Evolutionary conservation across 2,888 invertebrate species (phyloP).

Genomic region (Cheilosia scutellata): DNA sequence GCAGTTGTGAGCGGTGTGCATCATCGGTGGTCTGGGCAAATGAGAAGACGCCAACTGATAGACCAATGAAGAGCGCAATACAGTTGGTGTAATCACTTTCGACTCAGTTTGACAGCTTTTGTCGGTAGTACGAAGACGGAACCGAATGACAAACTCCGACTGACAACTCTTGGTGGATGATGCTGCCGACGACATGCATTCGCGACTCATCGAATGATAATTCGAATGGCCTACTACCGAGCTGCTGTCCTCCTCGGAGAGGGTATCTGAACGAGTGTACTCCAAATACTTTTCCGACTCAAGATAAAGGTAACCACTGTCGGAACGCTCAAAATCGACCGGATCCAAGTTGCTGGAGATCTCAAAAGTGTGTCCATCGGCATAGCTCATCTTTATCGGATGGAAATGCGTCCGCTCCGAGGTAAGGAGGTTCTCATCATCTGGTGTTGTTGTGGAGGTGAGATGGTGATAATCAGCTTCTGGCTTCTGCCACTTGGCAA

Average conservation of each 20-base stretch:
- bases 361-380: slow-evolving; percentile 90
- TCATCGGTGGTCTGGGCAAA: slow-evolving; percentile 12
- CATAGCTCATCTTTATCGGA: slow-evolving; percentile 89
- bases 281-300: slow-evolving; percentile 84
- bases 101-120: slow-evolving; percentile 66
- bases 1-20: slow-evolving; percentile 15
- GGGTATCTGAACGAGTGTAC: slow-evolving; percentile 78
- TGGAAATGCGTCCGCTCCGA: slow-evolving; percentile 93
- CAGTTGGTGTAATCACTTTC: slow-evolving; percentile 46
- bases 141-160: slow-evolving; percentile 65
- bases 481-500: slow-evolving; percentile 52
- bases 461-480: slow-evolving; percentile 60
- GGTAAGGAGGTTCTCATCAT: slow-evolving; percentile 89
- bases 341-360: slow-evolving; percentile 87
- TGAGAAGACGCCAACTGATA: slow-evolving; percentile 39
- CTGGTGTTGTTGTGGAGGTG: slow-evolving; percentile 47
- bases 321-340: slow-evolving; percentile 88
- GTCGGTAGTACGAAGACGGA: slow-evolving; percentile 62
- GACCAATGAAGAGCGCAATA: slow-evolving; percentile 33
- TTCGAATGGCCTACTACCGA: slow-evolving; percentile 49
- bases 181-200: slow-evolving; percentile 49
- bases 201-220: slow-evolving; percentile 48
- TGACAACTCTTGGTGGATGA: slow-evolving; percentile 57
- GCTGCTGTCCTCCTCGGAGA: slow-evolving; percentile 78
- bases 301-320: slow-evolving; percentile 87